Evolutionary conservation across 2,113 vertebrate species (phyloP).

Genomic region (Dryoscopus gambensis): DNA sequence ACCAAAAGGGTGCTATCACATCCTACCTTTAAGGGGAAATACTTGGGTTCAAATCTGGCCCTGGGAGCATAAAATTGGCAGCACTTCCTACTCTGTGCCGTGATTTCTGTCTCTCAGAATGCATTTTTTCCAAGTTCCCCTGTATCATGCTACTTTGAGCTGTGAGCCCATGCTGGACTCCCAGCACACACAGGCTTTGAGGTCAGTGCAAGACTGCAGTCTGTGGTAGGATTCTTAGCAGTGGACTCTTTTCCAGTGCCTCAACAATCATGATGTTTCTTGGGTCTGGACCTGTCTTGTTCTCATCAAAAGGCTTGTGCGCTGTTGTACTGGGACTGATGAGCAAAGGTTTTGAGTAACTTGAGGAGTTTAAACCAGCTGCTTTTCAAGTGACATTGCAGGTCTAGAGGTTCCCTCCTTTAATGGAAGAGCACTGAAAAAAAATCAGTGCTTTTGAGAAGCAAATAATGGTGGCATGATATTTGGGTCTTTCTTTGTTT

Average conservation of each 20-base stretch:
- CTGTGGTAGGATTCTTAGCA: not conserved
- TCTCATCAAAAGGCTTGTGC: accelerated
- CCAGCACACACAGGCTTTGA: not conserved
- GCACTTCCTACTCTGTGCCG: not conserved
- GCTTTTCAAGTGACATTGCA: not conserved
- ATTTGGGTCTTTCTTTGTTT: not conserved
- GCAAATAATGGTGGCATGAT: not conserved
- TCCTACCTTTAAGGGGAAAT: not conserved
- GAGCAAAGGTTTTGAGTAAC: not conserved
- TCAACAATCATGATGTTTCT: not conserved
- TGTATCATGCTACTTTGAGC: not conserved
- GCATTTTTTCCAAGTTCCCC: not conserved
- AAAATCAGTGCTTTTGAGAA: not conserved
- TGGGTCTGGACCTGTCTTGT: not conserved
- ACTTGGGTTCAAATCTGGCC: not conserved
- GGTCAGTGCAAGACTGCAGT: not conserved
- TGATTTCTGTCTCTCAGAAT: not conserved
- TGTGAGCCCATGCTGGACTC: not conserved
- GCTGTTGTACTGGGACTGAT: not conserved
- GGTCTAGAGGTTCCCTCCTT: not conserved
- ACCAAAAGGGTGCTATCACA: not conserved
- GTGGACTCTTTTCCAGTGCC: not conserved
- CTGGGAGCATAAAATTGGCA: not conserved
- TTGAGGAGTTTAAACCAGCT: not conserved
- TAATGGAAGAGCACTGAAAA: not conserved